Evolutionary conservation across 2,113 vertebrate species (phyloP).

Genomic region (Ictidomys tridecemlineatus): DNA sequence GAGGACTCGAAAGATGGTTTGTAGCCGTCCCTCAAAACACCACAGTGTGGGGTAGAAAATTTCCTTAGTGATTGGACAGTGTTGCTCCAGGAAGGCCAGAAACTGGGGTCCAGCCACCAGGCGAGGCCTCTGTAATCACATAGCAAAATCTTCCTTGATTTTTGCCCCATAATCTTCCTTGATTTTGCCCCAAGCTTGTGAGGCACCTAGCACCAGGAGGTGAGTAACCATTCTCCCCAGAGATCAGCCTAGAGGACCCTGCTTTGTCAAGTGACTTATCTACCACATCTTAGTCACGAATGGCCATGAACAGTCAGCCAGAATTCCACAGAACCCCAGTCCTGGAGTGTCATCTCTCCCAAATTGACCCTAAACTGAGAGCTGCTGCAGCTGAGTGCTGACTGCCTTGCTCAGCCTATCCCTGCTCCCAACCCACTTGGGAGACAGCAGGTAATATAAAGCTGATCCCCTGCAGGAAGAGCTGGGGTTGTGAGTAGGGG

Average conservation of each 20-base stretch:
- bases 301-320: not conserved
- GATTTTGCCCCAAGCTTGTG: not conserved
- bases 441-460: not conserved
- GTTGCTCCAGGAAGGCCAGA: conserved; percentile 75
- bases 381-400: not conserved
- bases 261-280: not conserved
- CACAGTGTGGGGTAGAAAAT: conserved; percentile 78
- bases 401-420: not conserved
- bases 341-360: not conserved
- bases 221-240: not conserved
- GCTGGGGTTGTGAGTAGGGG: not conserved
- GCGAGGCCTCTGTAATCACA: conserved; percentile 73
- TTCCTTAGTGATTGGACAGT: conserved; percentile 72
- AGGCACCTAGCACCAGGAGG: not conserved
- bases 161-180: not conserved
- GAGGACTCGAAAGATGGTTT: conserved; percentile 82
- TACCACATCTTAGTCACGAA: not conserved
- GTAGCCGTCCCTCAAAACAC: conserved; percentile 82
- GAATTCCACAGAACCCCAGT: not conserved
- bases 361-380: not conserved
- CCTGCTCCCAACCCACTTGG: not conserved
- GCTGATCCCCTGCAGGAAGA: not conserved
- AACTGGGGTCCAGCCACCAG: conserved; percentile 75
- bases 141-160: not conserved
- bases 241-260: not conserved